These are phyloP conservation scores for Enteromius paludinosus DNA, from an alignment of 2,797 vertebrate species.

Conservation along the genomic window DNA sequence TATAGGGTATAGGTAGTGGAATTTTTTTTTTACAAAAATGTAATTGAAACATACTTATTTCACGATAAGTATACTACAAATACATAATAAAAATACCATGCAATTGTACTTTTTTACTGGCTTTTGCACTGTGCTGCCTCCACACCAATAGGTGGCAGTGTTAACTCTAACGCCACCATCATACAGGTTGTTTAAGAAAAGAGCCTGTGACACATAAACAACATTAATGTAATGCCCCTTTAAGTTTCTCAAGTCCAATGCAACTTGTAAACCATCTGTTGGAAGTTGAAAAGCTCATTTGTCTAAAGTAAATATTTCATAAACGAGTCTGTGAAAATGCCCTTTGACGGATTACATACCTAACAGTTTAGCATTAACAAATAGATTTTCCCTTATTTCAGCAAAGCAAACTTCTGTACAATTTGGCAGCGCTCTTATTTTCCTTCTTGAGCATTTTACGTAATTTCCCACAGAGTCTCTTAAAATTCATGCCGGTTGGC, in stretches of 20 bases:
- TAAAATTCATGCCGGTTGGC: constrained; percentile 54
- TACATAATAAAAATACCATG: no score
- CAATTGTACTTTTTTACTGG: no score
- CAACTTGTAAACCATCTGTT: constrained; percentile 27
- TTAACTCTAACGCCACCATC: neutral
- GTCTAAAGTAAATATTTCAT: constrained; percentile 27
- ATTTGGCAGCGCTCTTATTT: constrained; percentile 31
- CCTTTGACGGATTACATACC: constrained; percentile 14
- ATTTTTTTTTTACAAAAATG: no score
- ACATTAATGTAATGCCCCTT: constrained; percentile 8
- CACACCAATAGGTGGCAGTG: neutral
- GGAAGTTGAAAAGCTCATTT: constrained; percentile 24
- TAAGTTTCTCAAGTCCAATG: neutral
- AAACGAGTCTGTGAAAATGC: neutral
- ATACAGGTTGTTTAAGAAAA: neutral
- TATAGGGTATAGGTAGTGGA: no score
- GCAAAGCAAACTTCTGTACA: constrained; percentile 28
- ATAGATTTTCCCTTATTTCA: constrained; percentile 1
- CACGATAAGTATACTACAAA: no score
- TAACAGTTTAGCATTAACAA: constrained; percentile 26
- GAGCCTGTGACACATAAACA: constrained; percentile 20
- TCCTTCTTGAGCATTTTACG: constrained; percentile 49
- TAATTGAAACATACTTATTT: no score
- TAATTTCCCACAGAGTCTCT: constrained; percentile 46
- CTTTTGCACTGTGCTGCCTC: neutral